Conservation (phyloP, 2,797 vertebrate genomes). For the Neopelma chrysocephalum region DNA sequence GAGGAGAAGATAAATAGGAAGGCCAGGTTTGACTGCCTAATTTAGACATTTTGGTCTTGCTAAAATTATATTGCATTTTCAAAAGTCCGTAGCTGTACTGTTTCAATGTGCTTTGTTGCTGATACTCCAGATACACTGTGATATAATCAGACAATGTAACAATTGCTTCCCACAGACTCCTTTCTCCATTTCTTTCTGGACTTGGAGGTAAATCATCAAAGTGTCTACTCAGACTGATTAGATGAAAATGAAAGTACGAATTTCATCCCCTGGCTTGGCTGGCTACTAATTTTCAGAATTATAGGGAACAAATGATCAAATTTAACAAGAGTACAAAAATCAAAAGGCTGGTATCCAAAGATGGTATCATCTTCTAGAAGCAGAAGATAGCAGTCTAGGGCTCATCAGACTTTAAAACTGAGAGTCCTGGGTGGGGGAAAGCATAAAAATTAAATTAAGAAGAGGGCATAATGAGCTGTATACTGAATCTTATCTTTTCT, state of each 20-base stretch:
- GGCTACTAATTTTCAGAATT: neutral
- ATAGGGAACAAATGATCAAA: neutral
- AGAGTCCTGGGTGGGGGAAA: neutral
- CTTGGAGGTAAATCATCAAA: neutral
- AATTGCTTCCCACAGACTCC: rapidly evolving
- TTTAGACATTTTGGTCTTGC: neutral
- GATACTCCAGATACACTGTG: neutral
- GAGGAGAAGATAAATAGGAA: neutral
- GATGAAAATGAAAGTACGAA: neutral
- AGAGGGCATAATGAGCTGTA: neutral
- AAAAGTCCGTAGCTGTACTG: neutral
- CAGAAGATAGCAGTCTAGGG: neutral
- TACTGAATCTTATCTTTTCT: neutral
- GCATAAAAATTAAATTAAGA: neutral
- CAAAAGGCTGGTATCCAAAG: neutral
- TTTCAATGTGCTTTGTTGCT: neutral
- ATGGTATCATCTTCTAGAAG: neutral
- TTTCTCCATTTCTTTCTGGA: neutral
- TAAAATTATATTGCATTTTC: neutral
- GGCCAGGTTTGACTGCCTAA: neutral
- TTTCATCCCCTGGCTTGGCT: neutral
- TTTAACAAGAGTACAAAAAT: neutral
- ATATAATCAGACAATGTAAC: neutral
- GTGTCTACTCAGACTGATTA: neutral
- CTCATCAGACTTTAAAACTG: neutral